These are phyloP conservation scores for Aphelenchoides fujianensis DNA, from an alignment of 1,140 invertebrate species.

Conservation along the genomic window DNA sequence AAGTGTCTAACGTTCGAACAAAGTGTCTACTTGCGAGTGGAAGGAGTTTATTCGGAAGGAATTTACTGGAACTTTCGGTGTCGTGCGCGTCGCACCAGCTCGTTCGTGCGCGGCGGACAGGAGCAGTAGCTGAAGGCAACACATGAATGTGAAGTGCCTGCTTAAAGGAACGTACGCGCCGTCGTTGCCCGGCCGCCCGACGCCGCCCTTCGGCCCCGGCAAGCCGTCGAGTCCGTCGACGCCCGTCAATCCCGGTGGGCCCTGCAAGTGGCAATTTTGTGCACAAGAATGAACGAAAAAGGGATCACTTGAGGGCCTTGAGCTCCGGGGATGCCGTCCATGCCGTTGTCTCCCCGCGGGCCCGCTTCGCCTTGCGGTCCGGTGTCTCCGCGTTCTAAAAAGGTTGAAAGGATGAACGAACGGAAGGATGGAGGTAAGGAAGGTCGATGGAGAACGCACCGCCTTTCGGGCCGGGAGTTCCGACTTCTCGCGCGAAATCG, in stretches of 20 bases:
- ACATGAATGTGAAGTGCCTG: too few species aligned
- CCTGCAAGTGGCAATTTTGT: too few species aligned
- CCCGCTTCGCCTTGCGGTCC: background rate
- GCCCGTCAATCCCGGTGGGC: background rate
- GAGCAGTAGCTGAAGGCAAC: background rate
- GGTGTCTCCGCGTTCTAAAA: conserved; percentile 13
- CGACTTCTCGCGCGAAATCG: background rate
- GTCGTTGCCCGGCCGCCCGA: background rate
- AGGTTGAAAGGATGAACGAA: background rate
- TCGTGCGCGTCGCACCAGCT: background rate
- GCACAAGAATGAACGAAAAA: too few species aligned
- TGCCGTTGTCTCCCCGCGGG: background rate
- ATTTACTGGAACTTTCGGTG: too few species aligned
- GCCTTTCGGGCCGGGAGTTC: background rate
- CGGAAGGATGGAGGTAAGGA: background rate
- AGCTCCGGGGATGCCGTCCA: background rate
- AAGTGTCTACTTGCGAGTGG: too few species aligned
- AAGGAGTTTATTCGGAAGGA: too few species aligned
- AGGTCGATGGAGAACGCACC: background rate
- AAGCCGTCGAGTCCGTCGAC: background rate
- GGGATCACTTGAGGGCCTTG: conserved; percentile 4
- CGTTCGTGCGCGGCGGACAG: background rate
- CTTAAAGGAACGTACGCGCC: too few species aligned
- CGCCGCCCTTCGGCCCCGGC: background rate
- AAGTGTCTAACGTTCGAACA: too few species aligned